Evolutionary conservation across 2,888 invertebrate species (phyloP), one percentile per base, ranked within the genome.

Genomic region (Macaria liturata): DNA sequence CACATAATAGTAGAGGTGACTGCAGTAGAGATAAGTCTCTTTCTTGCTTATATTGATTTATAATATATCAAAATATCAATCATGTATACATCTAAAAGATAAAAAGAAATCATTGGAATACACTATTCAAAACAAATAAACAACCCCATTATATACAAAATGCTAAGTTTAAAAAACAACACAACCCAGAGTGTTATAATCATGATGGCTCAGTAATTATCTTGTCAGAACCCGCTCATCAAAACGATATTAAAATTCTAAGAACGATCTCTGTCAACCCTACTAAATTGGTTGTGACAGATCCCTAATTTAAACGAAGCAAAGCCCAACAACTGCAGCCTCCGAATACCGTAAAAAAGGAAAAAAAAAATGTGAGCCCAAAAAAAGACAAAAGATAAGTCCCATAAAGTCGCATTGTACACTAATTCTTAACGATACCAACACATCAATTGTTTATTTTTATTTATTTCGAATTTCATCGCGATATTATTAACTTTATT

Each of bases 401-500:
- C 69, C 72, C 74, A 77, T 74, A 71, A 71, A 66, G 71, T 70
- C 69, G 74, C 76, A 80, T 80, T 79, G 77, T 84, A 84, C 80
- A 83, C 86, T 86, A 87, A 86, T 89, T 86, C 82, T 75, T 74
- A 83, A 84, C 80, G 83, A 78, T 74, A 67, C 79, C 77, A n/a
- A 77, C 81, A 75, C 74, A 78, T 78, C 80, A 80, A 81, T 80
- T 79, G 80, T 86, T 84, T 81, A 79, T 84, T 87, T 87, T 88
- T 87, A 84, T 89, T 89, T 86, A 86, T 88, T 83, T 81, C 78
- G 78, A 84, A 84, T 86, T 85, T 89, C 88, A 86, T 86, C 89
- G 89, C 87, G 83, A 86, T 88, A 87, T 89, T 87, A 88, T 90
- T 87, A 86, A 85, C 76, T 87, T 87, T 85, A 90, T 87, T 83